A percentile compares a stretch with the other conserved stretches of the same genome.
phyloP scores from a whole-genome alignment of 2,113 vertebrate species.

The Sinocyclocheilus maitianheensis region DNA sequence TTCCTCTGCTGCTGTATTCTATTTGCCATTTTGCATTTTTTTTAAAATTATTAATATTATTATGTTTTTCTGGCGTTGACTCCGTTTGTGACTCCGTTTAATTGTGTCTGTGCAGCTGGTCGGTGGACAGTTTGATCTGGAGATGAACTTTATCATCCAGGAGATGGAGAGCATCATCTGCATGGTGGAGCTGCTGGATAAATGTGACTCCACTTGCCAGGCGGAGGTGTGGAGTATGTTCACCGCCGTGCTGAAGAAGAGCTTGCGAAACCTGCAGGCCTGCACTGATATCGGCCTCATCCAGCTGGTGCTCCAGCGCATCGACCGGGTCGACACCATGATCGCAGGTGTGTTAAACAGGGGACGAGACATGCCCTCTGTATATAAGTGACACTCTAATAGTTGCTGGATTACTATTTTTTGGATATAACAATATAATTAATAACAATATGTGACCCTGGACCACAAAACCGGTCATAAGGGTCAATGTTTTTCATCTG shows the following conservation, averaged over 20 bases:
- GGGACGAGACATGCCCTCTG: no score
- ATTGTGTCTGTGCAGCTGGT: conserved; percentile 80
- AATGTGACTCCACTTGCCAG: conserved; percentile 91
- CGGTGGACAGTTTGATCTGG: conserved; percentile 94
- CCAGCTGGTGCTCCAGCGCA: conserved; percentile 84
- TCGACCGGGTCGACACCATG: conserved; percentile 87
- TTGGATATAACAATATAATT: no score
- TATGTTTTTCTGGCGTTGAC: neutral
- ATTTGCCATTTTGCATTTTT: neutral
- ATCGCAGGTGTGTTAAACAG: conserved; percentile 83
- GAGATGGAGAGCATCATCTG: conserved; percentile 90
- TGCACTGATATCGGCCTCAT: conserved; percentile 93
- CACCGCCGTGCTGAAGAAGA: conserved; percentile 95
- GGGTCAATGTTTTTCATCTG: no score
- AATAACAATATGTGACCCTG: no score
- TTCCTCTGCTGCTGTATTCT: neutral
- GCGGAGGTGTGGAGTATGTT: conserved; percentile 98
- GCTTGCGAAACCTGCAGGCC: conserved; percentile 90
- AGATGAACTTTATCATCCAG: conserved; percentile 99
- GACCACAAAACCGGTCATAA: no score
- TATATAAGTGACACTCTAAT: neutral
- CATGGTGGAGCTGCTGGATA: conserved; percentile 93
- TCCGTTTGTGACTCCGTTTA: neutral
- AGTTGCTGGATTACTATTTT: no score
- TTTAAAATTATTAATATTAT: neutral